phyloP scores from a whole-genome alignment of 2,888 invertebrate species.

The Patella pellucida region DNA sequence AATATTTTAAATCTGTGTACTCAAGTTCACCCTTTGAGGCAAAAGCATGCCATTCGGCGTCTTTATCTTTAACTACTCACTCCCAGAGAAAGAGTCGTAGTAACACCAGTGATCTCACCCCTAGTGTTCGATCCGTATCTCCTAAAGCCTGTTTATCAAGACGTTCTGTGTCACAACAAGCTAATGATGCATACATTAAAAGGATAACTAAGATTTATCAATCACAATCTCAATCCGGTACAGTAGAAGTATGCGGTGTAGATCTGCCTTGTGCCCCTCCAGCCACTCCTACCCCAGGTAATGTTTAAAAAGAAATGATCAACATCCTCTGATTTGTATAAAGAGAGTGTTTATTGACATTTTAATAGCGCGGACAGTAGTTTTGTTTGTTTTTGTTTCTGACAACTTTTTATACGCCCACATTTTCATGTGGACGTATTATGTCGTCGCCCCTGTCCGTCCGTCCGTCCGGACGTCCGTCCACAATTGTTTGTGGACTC shows the following conservation, averaged over 20 bases:
- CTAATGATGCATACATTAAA: slow-evolving; percentile 14
- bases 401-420: no score
- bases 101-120: not conserved
- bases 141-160: not conserved
- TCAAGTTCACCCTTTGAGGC: not conserved
- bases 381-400: no score
- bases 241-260: slow-evolving; percentile 54
- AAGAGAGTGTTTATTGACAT: no score
- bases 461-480: no score
- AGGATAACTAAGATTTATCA: slow-evolving; percentile 55
- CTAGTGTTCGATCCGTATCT: not conserved
- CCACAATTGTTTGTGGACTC: no score
- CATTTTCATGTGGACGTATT: no score
- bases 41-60: no score
- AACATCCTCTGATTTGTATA: no score
- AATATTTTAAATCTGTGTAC: not conserved
- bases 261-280: slow-evolving; percentile 62
- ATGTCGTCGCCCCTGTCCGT: no score
- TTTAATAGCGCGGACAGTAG: no score
- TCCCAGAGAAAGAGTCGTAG: not conserved
- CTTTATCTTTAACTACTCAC: not conserved
- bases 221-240: slow-evolving; percentile 60
- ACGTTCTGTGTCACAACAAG: slow-evolving; percentile 8
- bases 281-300: slow-evolving; percentile 64
- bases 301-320: not conserved